Conservation (phyloP, 2,888 invertebrate genomes). For the Dorcus hopei region DNA sequence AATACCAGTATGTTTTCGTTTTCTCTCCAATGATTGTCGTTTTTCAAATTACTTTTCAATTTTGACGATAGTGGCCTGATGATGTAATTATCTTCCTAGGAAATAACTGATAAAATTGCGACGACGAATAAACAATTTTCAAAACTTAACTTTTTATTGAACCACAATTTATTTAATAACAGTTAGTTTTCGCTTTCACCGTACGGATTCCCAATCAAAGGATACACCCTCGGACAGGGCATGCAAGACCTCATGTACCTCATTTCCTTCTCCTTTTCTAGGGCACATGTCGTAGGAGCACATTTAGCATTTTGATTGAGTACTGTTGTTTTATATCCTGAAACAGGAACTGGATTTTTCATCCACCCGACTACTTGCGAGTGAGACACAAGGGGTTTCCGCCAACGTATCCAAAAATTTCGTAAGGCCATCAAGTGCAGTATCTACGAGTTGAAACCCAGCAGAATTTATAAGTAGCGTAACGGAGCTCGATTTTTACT, state of each 20-base stretch:
- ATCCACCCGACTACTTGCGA: constrained; percentile 48
- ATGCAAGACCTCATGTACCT: constrained; percentile 47
- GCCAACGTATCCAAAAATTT: constrained; percentile 42
- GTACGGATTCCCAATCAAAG: constrained; percentile 50
- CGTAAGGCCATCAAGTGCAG: constrained; percentile 35
- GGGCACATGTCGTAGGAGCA: constrained; percentile 30
- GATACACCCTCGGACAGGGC: constrained; percentile 48
- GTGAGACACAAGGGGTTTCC: constrained; percentile 41
- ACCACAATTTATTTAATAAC: too few species aligned
- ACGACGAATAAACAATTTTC: too few species aligned
- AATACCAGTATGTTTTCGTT: too few species aligned
- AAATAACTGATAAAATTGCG: too few species aligned
- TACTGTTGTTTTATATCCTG: constrained; percentile 24
- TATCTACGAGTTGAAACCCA: constrained; percentile 46
- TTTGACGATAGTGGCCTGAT: too few species aligned
- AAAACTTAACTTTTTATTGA: too few species aligned
- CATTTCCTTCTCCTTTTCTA: constrained; percentile 25
- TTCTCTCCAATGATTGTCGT: too few species aligned
- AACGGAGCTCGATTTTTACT: constrained; percentile 50
- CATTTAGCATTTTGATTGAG: constrained; percentile 26
- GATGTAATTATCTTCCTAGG: too few species aligned
- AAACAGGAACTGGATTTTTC: constrained; percentile 43
- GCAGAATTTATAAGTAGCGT: constrained; percentile 51
- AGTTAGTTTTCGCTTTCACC: constrained; percentile 27
- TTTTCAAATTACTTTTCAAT: too few species aligned